Evolutionary conservation across 2,797 vertebrate genomes (phyloP).

Genomic region (Xerus rutilus): DNA sequence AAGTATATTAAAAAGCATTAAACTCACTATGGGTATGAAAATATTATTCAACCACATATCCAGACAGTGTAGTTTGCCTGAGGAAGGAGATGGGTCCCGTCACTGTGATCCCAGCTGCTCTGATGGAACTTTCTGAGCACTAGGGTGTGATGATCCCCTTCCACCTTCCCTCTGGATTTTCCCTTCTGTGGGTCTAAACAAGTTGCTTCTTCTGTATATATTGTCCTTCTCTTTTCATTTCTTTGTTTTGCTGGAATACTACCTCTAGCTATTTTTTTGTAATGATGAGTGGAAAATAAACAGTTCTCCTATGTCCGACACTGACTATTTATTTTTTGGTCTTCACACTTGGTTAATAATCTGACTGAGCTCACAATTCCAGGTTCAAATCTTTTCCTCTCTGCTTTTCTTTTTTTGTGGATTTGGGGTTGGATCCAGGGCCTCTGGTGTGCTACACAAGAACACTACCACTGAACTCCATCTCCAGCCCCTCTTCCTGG

Average conservation of each 20-base stretch:
- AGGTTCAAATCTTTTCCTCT: not conserved
- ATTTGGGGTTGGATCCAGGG: not conserved
- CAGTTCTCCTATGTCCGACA: not conserved
- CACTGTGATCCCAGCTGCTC: rapidly evolving
- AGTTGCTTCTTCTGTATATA: not conserved
- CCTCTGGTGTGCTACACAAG: not conserved
- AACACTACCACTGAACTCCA: not conserved
- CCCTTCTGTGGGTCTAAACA: not conserved
- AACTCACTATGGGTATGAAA: not conserved
- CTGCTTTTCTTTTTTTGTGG: not conserved
- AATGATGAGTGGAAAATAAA: not conserved
- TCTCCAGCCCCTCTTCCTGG: not conserved
- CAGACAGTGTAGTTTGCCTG: not conserved
- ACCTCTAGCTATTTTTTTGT: not conserved
- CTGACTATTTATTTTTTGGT: not conserved
- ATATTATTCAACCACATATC: not conserved
- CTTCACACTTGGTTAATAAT: not conserved
- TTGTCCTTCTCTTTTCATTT: not conserved
- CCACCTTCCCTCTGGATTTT: not conserved
- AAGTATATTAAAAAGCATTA: not conserved
- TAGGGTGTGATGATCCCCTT: rapidly evolving
- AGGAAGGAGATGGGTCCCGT: not conserved
- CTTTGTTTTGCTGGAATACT: not conserved
- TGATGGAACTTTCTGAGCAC: rapidly evolving
- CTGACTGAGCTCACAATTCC: not conserved